Conservation (phyloP, 1,140 invertebrate species). For the Drosophila burlai region DNA sequence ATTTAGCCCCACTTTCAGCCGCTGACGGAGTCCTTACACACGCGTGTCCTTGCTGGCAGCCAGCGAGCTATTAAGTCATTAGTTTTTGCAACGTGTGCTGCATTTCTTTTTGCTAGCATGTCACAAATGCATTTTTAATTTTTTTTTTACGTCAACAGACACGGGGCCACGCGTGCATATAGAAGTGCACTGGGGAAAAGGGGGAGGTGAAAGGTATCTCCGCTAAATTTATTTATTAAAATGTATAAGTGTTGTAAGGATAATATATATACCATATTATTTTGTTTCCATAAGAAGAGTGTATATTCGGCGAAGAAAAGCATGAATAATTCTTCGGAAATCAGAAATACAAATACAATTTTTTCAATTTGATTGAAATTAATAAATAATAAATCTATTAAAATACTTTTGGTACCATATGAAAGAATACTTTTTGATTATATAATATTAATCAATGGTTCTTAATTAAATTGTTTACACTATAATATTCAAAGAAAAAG, state of each 20-base stretch:
- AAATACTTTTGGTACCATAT: background rate
- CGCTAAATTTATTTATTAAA: too few relatives aligned
- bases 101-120: slow-evolving; percentile 65
- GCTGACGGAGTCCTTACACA: slow-evolving; percentile 17
- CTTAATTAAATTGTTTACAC: too few relatives aligned
- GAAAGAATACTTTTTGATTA: too few relatives aligned
- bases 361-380: background rate
- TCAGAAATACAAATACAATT: background rate
- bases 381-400: background rate
- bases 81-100: slow-evolving; percentile 73
- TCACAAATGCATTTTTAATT: slow-evolving; percentile 73
- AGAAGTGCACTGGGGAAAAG: slow-evolving; percentile 3
- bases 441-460: too few relatives aligned
- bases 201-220: background rate
- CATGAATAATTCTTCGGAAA: background rate
- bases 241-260: too few relatives aligned
- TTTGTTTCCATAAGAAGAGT: background rate
- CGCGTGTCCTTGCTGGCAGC: slow-evolving; percentile 54
- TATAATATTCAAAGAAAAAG: background rate
- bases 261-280: background rate
- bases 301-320: background rate
- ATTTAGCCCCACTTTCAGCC: slow-evolving; percentile 5
- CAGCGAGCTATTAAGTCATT: slow-evolving; percentile 78
- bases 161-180: slow-evolving; percentile 13
- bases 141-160: slow-evolving; percentile 44